Percentiles rank a stretch among this genome's conserved stretches.
Conservation (phyloP, 2,888 invertebrate species). For the Athalia cordata region DNA sequence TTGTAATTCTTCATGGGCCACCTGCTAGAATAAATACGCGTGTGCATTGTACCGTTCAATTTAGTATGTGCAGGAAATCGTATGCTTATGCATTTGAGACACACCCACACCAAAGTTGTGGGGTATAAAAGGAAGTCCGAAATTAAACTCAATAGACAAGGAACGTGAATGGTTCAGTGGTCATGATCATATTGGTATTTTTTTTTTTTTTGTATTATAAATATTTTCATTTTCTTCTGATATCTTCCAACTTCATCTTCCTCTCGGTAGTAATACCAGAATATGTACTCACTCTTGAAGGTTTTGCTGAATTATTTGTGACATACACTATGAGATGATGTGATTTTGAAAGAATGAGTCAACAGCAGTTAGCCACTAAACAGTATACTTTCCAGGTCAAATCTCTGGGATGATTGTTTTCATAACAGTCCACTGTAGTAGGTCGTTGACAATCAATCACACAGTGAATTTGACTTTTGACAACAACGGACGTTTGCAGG, state of each 20-base stretch:
- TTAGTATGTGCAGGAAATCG: conserved; percentile 36
- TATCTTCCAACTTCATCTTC: neutral
- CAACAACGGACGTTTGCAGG: neutral
- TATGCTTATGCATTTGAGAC: conserved; percentile 31
- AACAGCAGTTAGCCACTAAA: neutral
- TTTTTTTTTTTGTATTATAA: neutral
- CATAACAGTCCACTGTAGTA: conserved; percentile 13
- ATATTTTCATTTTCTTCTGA: neutral
- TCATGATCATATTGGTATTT: neutral
- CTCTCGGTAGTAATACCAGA: neutral
- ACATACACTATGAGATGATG: too few relatives aligned
- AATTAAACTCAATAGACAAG: conserved; percentile 34
- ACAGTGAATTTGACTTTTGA: conserved; percentile 1
- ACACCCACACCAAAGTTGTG: conserved; percentile 37
- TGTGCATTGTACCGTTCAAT: conserved; percentile 38
- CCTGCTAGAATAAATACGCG: conserved; percentile 19
- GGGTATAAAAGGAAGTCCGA: conserved; percentile 37
- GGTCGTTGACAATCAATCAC: conserved; percentile 15
- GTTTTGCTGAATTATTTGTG: too few relatives aligned
- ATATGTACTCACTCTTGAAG: too few relatives aligned
- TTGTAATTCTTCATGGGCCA: conserved; percentile 31
- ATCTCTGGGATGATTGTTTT: conserved; percentile 5
- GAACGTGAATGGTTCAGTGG: conserved; percentile 9
- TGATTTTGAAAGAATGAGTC: too few relatives aligned
- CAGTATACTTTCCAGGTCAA: conserved; percentile 2